A percentile compares a stretch with the other conserved stretches of the same genome.
phyloP scores from a whole-genome alignment of 2,888 invertebrate species.

The Xestia sexstrigata region DNA sequence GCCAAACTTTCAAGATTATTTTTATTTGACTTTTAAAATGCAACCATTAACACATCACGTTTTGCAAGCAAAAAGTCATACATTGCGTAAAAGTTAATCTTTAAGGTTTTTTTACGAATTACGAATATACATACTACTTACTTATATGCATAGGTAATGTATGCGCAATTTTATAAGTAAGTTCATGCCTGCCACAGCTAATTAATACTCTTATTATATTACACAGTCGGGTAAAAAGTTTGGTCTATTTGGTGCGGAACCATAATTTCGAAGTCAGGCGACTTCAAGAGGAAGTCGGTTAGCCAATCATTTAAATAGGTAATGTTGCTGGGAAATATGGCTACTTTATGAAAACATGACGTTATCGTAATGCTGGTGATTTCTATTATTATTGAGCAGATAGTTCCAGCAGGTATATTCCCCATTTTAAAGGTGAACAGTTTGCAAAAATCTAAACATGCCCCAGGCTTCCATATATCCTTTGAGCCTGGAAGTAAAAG shows the following conservation, averaged over 20 bases:
- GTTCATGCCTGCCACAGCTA: neutral
- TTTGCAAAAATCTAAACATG: neutral
- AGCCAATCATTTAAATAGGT: neutral
- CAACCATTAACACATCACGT: neutral
- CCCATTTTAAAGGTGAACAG: neutral
- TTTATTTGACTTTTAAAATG: neutral
- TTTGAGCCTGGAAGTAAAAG: neutral
- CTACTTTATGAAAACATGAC: neutral
- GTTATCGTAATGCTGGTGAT: neutral
- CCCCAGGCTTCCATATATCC: neutral
- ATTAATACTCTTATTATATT: neutral
- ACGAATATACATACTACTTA: neutral
- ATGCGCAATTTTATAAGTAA: neutral
- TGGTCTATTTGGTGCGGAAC: neutral
- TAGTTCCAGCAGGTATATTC: neutral
- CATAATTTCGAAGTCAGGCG: neutral
- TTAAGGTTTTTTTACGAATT: neutral
- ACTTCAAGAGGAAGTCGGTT: neutral
- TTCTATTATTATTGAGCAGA: neutral
- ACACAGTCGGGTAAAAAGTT: neutral
- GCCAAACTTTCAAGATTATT: neutral
- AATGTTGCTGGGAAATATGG: neutral
- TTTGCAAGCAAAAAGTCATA: neutral
- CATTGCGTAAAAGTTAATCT: slow-evolving; percentile 5
- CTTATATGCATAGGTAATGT: neutral